Percentiles rank a stretch among this genome's conserved stretches.
Conservation (phyloP, 2,113 vertebrate genomes). For the Hepsetus odoe region DNA sequence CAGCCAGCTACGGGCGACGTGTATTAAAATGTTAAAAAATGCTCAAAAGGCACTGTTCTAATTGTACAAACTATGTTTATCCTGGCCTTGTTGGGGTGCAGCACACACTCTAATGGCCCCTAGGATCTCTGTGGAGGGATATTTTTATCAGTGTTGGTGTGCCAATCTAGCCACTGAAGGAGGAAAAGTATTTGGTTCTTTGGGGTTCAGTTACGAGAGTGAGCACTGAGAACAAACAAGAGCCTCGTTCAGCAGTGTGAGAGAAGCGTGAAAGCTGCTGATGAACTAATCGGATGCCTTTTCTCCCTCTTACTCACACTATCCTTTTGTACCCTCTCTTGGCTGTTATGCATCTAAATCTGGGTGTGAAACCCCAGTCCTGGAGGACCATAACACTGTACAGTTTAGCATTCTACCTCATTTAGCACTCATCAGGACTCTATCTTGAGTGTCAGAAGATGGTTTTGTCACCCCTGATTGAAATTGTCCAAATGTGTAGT, state of each 20-base stretch:
- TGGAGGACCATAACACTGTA: not conserved
- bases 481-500: no score
- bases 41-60: not conserved
- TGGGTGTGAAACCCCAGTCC: not conserved
- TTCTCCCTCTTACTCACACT: not conserved
- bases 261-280: not conserved
- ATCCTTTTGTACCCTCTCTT: not conserved
- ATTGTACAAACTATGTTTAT: not conserved
- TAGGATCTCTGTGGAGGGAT: constrained; percentile 21
- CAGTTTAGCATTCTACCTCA: not conserved
- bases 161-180: constrained; percentile 11
- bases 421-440: not conserved
- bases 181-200: constrained; percentile 32
- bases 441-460: no score
- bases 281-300: constrained; percentile 11
- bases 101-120: not conserved
- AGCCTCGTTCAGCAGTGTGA: constrained; percentile 28
- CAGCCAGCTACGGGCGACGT: no score
- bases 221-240: not conserved
- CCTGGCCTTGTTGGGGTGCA: not conserved
- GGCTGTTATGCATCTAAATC: not conserved
- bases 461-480: no score
- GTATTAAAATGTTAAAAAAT: no score
- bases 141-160: constrained; percentile 53
- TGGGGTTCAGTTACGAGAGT: constrained; percentile 43